These are phyloP conservation scores for Hyposoter didymator DNA, from an alignment of 2,888 invertebrate species.

Conservation along the genomic window DNA sequence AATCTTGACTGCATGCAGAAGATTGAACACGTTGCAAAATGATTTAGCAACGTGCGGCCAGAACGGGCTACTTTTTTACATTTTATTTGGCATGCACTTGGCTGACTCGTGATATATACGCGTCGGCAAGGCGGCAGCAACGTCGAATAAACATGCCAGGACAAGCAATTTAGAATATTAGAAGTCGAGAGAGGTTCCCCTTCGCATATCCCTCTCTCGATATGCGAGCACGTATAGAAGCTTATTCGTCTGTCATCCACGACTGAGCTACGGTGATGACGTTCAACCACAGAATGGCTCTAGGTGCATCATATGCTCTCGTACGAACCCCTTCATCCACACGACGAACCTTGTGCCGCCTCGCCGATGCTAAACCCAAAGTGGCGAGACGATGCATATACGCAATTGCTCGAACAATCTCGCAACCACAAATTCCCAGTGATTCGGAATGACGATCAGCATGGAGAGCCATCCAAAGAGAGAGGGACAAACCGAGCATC, in stretches of 20 bases:
- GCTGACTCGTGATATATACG: conserved; percentile 51
- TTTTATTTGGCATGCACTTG: not conserved
- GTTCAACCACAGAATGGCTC: conserved; percentile 80
- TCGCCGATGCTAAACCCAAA: conserved; percentile 18
- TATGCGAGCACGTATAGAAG: conserved; percentile 70
- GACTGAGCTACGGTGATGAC: conserved; percentile 84
- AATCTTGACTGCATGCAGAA: not conserved
- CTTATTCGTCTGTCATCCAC: conserved; percentile 79
- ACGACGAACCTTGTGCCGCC: conserved; percentile 21
- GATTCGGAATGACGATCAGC: conserved; percentile 28
- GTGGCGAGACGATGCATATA: conserved; percentile 48
- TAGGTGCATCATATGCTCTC: conserved; percentile 57
- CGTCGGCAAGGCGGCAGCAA: conserved; percentile 79
- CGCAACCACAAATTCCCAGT: conserved; percentile 63
- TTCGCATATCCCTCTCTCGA: conserved; percentile 53
- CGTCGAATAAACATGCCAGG: conserved; percentile 84
- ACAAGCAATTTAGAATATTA: conserved; percentile 83
- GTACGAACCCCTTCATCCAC: conserved; percentile 24
- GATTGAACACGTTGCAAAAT: conserved; percentile 3
- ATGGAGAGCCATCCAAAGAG: conserved; percentile 19
- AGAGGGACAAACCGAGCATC: conserved; percentile 37
- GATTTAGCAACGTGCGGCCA: conserved; percentile 12
- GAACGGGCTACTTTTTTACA: conserved; percentile 23
- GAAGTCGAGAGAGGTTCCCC: conserved; percentile 73
- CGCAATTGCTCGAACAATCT: conserved; percentile 63